These are phyloP conservation scores for Taphrorychus bicolor DNA, from an alignment of 2,888 invertebrate species.

Conservation along the genomic window DNA sequence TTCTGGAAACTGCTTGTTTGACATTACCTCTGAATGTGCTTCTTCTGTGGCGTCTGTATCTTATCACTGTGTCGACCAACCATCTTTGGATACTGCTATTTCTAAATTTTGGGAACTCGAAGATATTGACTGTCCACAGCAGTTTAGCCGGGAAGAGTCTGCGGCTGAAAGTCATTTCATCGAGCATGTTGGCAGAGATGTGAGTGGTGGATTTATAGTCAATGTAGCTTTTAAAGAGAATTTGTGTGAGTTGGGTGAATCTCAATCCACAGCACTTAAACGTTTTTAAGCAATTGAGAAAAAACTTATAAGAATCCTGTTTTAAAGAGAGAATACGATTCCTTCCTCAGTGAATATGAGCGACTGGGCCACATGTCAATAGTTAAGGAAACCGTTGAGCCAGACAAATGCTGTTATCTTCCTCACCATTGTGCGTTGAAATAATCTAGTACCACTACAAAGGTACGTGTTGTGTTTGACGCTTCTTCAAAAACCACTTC, in stretches of 20 bases:
- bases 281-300: background rate
- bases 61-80: no score
- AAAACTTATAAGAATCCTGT: background rate
- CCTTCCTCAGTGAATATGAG: conserved; percentile 8
- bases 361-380: conserved; percentile 16
- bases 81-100: no score
- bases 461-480: no score
- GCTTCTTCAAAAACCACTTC: no score
- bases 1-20: no score
- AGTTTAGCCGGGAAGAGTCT: no score
- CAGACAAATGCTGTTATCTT: background rate
- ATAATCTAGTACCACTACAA: conserved; percentile 7
- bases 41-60: no score
- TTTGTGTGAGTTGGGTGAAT: background rate
- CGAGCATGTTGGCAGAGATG: background rate
- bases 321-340: conserved; percentile 4
- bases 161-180: no score
- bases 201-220: background rate
- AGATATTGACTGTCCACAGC: no score
- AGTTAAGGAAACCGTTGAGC: background rate
- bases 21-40: no score
- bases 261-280: background rate
- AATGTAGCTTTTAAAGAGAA: background rate
- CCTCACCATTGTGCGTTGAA: conserved; percentile 24
- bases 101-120: no score